These are phyloP conservation scores for Perdita meconis DNA, from an alignment of 2,888 invertebrate species.

Conservation along the genomic window DNA sequence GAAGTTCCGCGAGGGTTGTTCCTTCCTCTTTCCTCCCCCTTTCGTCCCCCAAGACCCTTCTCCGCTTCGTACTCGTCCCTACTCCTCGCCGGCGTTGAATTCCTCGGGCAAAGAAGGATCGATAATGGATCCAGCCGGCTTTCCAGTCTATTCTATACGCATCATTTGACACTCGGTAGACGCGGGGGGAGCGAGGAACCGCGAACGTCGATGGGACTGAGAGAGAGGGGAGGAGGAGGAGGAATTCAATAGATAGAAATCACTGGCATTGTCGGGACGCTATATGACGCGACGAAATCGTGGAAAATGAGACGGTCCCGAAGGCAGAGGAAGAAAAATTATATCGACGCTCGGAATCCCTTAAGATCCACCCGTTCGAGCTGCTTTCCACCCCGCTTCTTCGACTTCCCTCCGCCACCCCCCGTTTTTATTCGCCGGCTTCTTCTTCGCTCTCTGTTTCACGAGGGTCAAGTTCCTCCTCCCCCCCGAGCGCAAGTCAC, in stretches of 20 bases:
- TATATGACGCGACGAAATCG: slow-evolving; percentile 70
- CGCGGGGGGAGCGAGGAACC: slow-evolving; percentile 64
- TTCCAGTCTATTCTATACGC: slow-evolving; percentile 81
- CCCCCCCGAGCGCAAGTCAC: slow-evolving; percentile 34
- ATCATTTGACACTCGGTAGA: slow-evolving; percentile 83
- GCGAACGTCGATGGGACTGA: slow-evolving; percentile 55
- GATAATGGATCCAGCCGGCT: slow-evolving; percentile 80
- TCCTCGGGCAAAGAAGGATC: slow-evolving; percentile 71
- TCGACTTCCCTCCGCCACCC: slow-evolving; percentile 6
- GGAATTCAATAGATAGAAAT: slow-evolving; percentile 82
- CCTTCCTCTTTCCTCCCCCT: slow-evolving; percentile 40
- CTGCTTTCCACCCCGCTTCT: slow-evolving; percentile 17
- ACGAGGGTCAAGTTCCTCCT: slow-evolving; percentile 46
- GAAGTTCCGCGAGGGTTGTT: slow-evolving; percentile 61
- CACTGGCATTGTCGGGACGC: slow-evolving; percentile 78
- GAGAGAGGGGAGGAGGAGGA: slow-evolving; percentile 58
- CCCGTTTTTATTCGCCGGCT: not conserved
- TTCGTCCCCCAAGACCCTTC: slow-evolving; percentile 1
- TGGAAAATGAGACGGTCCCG: slow-evolving; percentile 76
- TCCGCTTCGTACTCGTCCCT: slow-evolving; percentile 18
- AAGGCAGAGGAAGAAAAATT: slow-evolving; percentile 76
- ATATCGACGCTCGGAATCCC: slow-evolving; percentile 76
- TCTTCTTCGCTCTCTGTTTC: slow-evolving; percentile 19
- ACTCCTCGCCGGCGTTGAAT: slow-evolving; percentile 64
- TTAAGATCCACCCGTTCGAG: slow-evolving; percentile 69